Base-by-base conservation (phyloP, 2,888 invertebrate genomes). In the Agriopis aurantiaria region DNA sequence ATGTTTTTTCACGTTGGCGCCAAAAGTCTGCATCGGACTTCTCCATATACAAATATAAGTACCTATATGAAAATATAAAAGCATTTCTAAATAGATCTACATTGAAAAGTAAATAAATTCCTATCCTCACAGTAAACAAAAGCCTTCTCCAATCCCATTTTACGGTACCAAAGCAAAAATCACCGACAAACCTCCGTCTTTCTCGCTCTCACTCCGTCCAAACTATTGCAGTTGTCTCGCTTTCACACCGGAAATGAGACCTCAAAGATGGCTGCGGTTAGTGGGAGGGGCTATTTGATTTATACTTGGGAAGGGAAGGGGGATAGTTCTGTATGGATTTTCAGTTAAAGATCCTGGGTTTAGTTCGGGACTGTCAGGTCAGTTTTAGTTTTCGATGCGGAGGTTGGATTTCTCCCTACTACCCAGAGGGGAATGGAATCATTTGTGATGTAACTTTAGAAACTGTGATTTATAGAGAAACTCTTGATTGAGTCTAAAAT, bases 251-350 rank as follows among this genome's bases (percentile, higher is more conserved):
- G 92, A 92, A 90, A 82, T 93, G 90, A 91, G 91, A 91, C 85
- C 86, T 93, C 93, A 93, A 93, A 93, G 91, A 93, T 93, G 93
- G 93, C 92, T 90, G 91, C 93, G 89, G 88, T 88, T 87, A 91
- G 87, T 92, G 89, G 93, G 93, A 86, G 93, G 91, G 87, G 93
- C 90, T 79, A 84, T 86, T 89, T 92, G 92, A 93, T 91, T 91
- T 92, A 91, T 92, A 91, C 91, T 88, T 11, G 48, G 52, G 66
- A 49, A 9, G 69, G 46, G 80, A 80, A 81, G 81, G 78, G 80
- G 79, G 77, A 78, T 81, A 81, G 82, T 78, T 72, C 45, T 73
- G 74, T 75, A 77, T 75, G 71, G 78, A 77, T 77, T 79, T 77
- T 75, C 72, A 75, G 79, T 76, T 77, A 76, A 76, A 72, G 67